Evolutionary conservation across 2,113 vertebrate genomes (phyloP).

Genomic region (Halichoerus grypus): DNA sequence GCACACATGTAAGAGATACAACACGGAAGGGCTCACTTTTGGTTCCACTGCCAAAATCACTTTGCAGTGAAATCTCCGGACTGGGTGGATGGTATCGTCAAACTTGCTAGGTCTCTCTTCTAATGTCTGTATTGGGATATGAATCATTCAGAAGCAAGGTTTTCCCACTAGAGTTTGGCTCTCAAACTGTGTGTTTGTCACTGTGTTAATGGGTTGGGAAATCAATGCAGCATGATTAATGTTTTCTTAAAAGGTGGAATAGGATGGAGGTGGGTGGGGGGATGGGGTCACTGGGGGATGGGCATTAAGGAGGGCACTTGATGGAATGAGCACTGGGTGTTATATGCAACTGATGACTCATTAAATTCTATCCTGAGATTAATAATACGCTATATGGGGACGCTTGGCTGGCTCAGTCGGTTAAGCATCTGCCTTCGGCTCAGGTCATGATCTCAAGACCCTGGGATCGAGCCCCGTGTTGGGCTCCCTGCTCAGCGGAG

Average conservation of each 20-base stretch:
- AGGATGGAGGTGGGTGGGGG: too few species aligned
- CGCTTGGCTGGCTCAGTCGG: not conserved
- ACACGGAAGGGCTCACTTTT: rapidly evolving
- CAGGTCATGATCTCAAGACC: not conserved
- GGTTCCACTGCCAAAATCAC: not conserved
- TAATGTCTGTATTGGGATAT: not conserved
- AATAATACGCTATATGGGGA: not conserved
- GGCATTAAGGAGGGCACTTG: not conserved
- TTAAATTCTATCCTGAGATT: not conserved
- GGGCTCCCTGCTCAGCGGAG: not conserved
- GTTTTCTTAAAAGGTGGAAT: not conserved
- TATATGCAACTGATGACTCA: not conserved
- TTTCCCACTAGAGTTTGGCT: not conserved
- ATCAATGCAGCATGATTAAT: not conserved
- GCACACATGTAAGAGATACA: not conserved
- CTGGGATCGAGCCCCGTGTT: not conserved
- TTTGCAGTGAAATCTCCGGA: not conserved
- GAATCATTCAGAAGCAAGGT: not conserved
- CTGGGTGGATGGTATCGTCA: not conserved
- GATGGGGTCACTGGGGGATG: not conserved
- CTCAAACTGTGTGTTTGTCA: not conserved
- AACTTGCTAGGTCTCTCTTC: not conserved
- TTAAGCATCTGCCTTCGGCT: not conserved
- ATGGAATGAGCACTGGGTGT: not conserved
- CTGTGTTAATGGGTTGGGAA: not conserved